Conservation (phyloP, 2,113 vertebrate genomes). For the Ranitomeya variabilis region DNA sequence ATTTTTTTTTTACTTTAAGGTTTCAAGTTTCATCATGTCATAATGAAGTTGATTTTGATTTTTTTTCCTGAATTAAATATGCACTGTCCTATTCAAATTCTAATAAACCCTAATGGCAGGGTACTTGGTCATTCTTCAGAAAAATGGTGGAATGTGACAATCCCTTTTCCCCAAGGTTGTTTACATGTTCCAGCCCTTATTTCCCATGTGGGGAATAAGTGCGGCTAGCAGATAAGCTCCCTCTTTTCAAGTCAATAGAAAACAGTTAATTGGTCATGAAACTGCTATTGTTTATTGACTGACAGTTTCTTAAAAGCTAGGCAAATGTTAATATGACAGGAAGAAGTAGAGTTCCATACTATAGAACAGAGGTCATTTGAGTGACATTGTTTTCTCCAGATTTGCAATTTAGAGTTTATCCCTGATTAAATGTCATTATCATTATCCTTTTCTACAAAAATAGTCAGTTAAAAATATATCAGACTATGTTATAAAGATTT, state of each 20-base stretch:
- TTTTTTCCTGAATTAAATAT: neutral
- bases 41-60: no score
- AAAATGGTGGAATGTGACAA: neutral
- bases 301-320: slow-evolving; percentile 34
- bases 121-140: neutral
- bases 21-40: no score
- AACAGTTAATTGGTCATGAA: slow-evolving; percentile 35
- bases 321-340: slow-evolving; percentile 28
- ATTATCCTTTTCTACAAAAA: neutral
- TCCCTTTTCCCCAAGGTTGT: neutral
- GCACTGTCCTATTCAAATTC: neutral
- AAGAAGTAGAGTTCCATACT: neutral
- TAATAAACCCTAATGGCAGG: neutral
- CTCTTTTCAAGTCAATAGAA: slow-evolving; percentile 16
- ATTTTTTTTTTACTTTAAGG: neutral
- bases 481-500: no score
- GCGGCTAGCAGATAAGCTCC: neutral
- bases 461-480: neutral
- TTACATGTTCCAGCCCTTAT: neutral
- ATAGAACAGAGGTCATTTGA: neutral
- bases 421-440: neutral
- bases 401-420: neutral
- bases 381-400: neutral
- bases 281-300: slow-evolving; percentile 30
- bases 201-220: slow-evolving; percentile 13